Evolutionary conservation across 2,113 vertebrate genomes (phyloP).

Genomic region (Puntigrus tetrazona): DNA sequence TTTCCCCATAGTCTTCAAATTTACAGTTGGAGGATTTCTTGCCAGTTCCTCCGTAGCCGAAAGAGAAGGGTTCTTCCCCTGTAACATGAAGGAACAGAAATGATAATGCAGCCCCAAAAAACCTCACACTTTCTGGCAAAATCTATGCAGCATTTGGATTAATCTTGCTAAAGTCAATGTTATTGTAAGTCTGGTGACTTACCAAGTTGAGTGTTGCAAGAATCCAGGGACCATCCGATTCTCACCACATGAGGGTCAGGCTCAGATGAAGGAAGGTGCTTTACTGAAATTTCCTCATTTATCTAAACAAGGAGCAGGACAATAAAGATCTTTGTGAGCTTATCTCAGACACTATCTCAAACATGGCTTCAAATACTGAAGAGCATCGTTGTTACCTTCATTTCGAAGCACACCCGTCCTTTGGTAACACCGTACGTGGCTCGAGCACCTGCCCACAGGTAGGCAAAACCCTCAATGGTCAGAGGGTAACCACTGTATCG

Average conservation of each 20-base stretch:
- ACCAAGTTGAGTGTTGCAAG: conserved; percentile 83
- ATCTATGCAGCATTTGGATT: neutral
- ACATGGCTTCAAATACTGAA: neutral
- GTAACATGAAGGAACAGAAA: neutral
- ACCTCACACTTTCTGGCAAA: neutral
- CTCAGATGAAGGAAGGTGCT: conserved; percentile 79
- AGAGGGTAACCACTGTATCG: conserved; percentile 81
- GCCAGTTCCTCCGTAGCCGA: conserved; percentile 81
- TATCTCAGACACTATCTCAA: neutral
- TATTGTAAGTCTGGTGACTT: conserved; percentile 54
- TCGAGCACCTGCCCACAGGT: conserved; percentile 82
- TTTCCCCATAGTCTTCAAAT: conserved; percentile 82
- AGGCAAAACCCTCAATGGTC: conserved; percentile 84
- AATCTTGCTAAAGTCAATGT: neutral
- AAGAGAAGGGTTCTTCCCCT: conserved; percentile 83
- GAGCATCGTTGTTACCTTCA: conserved; percentile 72
- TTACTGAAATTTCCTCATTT: conserved; percentile 83
- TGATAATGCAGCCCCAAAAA: neutral
- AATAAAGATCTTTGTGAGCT: neutral
- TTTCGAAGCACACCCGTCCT: conserved; percentile 81
- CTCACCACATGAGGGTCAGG: conserved; percentile 83
- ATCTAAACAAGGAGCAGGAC: conserved; percentile 66
- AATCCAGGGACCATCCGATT: conserved; percentile 83
- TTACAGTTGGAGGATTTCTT: conserved; percentile 80
- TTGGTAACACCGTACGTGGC: conserved; percentile 79